Evolutionary conservation across 2,113 vertebrate species (phyloP), one percentile per base, ranked within the genome.

Genomic region (Onychorhynchus coronatus): DNA sequence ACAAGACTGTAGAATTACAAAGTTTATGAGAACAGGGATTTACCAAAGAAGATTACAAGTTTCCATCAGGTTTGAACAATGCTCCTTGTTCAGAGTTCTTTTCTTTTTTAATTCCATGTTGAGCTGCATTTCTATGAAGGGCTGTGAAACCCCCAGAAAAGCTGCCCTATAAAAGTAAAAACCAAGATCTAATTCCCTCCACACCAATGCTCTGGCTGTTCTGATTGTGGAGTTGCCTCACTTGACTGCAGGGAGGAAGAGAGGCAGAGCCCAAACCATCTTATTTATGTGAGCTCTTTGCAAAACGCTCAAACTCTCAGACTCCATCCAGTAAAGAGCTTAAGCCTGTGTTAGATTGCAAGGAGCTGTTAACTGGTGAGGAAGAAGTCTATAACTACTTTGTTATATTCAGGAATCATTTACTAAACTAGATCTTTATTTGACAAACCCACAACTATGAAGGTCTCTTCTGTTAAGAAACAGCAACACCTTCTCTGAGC

Each of bases 1-100:
- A 74, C 22, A 85, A 88, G 77, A 12, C 66, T 73, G 77, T 16
- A 73, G 65, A 91, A 53, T 84, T 80, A 81, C 30, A 74, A 93
- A 87, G 83, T 52, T 85, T 88, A 58, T 80, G 42, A 91, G 35
- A 77, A 59, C 75, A 62, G 13, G 65, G 62, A 95, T 95, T 97
- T 97, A 82, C 39, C 65, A 97, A 97, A 97, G 95, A 80, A 94
- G 94, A 93, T 97, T 97, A 97, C 55, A 76, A 85, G 80, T 91
- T 94, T 91, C 58, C 67, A 59, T 50, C 67, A 61, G 70, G 62
- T 55, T 55, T 96, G 74, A 96, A 95, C 35, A 94, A 73, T 2
- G 5, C 20, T 88, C 0, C 0, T 33, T 92, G 58, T 95, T 97
- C 56, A 77, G 22, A 47, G n/a, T 42, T 91, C 23, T 89, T 74